Conservation (phyloP, 2,113 vertebrate genomes). For the Gorsachius goisagi region DNA sequence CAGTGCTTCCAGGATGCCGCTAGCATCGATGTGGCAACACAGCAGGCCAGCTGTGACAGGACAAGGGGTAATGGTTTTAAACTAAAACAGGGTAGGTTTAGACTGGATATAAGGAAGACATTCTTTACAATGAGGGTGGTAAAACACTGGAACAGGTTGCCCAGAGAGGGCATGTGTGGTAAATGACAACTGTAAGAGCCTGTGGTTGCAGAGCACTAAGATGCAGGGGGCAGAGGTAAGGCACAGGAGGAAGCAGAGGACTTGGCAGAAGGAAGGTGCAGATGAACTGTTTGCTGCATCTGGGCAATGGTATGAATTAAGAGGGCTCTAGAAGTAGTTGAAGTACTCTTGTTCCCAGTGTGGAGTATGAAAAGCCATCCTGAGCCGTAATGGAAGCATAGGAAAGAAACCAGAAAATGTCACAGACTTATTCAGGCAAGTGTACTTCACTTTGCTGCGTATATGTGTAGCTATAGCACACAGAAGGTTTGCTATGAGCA, state of each 20-base stretch:
- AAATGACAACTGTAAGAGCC: background rate
- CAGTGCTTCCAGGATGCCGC: no score
- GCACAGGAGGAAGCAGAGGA: background rate
- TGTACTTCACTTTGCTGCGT: background rate
- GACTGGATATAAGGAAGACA: no score
- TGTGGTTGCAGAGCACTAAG: background rate
- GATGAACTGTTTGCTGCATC: background rate
- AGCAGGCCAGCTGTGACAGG: no score
- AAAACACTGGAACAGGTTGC: no score
- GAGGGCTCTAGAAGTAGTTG: background rate
- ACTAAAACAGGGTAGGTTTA: no score
- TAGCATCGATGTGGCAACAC: no score
- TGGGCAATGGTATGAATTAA: background rate
- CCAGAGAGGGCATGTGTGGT: background rate
- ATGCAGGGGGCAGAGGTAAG: background rate
- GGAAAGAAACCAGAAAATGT: background rate
- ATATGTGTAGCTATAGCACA: background rate
- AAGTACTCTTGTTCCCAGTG: background rate
- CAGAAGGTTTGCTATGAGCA: background rate
- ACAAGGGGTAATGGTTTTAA: no score
- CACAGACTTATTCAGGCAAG: background rate
- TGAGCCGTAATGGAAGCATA: background rate
- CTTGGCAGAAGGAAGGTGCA: background rate
- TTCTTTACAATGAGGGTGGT: no score
- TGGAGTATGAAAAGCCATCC: background rate